Conservation (phyloP, 2,888 invertebrate species). For the Caenorhabditis drosophilae region DNA sequence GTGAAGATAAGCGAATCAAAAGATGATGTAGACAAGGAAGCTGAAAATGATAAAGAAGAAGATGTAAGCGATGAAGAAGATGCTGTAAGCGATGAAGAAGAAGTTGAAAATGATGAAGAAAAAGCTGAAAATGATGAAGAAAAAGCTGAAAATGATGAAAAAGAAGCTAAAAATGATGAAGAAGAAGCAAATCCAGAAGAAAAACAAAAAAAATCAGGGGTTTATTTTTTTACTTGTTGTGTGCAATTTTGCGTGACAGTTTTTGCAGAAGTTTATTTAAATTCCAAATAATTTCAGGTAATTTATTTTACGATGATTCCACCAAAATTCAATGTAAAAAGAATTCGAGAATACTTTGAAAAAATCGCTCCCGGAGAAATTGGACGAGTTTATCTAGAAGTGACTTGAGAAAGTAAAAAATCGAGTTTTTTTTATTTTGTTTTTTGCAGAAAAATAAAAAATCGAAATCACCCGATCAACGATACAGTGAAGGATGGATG, state of each 20-base stretch:
- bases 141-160: constrained; percentile 7
- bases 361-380: constrained; percentile 52
- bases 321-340: constrained; percentile 55
- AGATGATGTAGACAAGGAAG: constrained; percentile 4
- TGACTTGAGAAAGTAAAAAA: constrained; percentile 9
- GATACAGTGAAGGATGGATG: constrained; percentile 66
- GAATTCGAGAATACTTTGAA: constrained; percentile 56
- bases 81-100: constrained; percentile 10
- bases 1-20: too few relatives aligned
- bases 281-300: constrained; percentile 42
- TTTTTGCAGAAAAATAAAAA: constrained; percentile 42
- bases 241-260: too few relatives aligned
- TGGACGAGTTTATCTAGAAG: constrained; percentile 61
- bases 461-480: constrained; percentile 19
- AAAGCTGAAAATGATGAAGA: constrained; percentile 10
- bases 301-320: constrained; percentile 64
- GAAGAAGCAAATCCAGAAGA: constrained; percentile 24
- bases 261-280: constrained; percentile 1
- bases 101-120: constrained; percentile 14
- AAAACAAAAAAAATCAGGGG: constrained; percentile 45
- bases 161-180: constrained; percentile 14
- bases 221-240: constrained; percentile 12
- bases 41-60: constrained; percentile 9
- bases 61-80: constrained; percentile 9
- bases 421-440: neutral